Evolutionary conservation across 2,113 vertebrate genomes (phyloP).

Genomic region (Phoxinus phoxinus): DNA sequence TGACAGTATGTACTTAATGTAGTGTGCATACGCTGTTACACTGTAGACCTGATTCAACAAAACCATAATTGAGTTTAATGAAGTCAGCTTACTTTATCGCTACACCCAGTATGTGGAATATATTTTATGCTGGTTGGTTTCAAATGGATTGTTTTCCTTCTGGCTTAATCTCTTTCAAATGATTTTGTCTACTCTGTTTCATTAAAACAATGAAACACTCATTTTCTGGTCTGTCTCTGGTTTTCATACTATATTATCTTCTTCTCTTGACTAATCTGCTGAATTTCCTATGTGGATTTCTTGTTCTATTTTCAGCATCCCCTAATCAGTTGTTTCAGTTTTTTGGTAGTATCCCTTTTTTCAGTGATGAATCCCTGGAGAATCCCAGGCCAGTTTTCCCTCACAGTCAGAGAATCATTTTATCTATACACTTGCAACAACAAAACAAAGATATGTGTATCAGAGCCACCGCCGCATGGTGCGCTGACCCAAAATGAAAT

Average conservation of each 20-base stretch:
- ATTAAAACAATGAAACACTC: slow-evolving; percentile 49
- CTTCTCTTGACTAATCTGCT: background rate
- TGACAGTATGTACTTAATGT: slow-evolving; percentile 37
- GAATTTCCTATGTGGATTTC: slow-evolving; percentile 7
- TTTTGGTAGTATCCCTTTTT: background rate
- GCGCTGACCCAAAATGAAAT: slow-evolving; percentile 23
- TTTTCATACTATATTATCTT: slow-evolving; percentile 28
- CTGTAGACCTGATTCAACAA: background rate
- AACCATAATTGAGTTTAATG: background rate
- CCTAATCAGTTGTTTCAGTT: background rate
- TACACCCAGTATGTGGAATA: background rate
- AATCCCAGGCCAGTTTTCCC: background rate
- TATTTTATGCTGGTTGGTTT: slow-evolving; percentile 33
- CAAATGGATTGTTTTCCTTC: slow-evolving; percentile 31
- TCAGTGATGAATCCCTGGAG: background rate
- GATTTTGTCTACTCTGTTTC: slow-evolving; percentile 4
- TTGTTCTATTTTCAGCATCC: background rate
- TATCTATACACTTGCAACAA: slow-evolving; percentile 7
- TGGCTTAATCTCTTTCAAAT: slow-evolving; percentile 23
- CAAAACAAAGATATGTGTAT: slow-evolving; percentile 10
- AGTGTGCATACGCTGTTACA: background rate
- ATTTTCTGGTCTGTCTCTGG: slow-evolving; percentile 1
- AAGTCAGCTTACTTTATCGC: background rate
- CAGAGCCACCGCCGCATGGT: background rate
- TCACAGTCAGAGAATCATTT: background rate